A percentile compares a stretch with the other conserved stretches of the same genome.
phyloP scores from a whole-genome alignment of 2,113 vertebrate genomes.

The Onychostoma macrolepis region DNA sequence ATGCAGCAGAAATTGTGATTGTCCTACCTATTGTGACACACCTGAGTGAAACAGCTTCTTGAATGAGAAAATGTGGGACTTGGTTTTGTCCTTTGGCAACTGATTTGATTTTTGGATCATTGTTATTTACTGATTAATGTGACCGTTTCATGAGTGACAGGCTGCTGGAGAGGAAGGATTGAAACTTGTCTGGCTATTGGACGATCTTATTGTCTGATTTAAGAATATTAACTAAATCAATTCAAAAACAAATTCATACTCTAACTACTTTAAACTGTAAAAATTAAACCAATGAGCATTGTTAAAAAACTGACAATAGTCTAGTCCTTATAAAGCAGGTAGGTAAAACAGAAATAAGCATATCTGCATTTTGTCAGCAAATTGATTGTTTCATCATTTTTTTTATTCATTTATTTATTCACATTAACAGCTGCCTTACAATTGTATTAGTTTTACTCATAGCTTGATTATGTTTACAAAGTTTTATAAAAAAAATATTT shows the following conservation, averaged over 20 bases:
- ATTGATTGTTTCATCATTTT: not conserved
- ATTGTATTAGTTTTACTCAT: too few species aligned
- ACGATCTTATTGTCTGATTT: not conserved
- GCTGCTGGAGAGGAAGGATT: not conserved
- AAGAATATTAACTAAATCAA: too few species aligned
- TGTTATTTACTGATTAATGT: not conserved
- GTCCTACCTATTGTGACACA: too few species aligned
- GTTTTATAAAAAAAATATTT: too few species aligned
- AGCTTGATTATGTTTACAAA: too few species aligned
- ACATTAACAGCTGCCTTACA: not conserved
- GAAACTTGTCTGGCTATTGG: not conserved
- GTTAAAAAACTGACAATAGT: not conserved
- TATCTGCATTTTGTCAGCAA: not conserved
- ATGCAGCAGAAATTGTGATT: too few species aligned
- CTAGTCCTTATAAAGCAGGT: not conserved
- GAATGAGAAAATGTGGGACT: not conserved
- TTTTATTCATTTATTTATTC: not conserved
- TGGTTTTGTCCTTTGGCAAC: not conserved
- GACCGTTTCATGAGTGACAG: not conserved
- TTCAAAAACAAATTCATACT: too few species aligned
- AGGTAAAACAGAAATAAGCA: not conserved
- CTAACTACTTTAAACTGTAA: not conserved
- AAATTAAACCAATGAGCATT: not conserved
- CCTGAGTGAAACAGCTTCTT: too few species aligned
- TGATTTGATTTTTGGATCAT: not conserved